Conservation (phyloP, 2,113 vertebrate species). For the Pelodiscus sinensis region DNA sequence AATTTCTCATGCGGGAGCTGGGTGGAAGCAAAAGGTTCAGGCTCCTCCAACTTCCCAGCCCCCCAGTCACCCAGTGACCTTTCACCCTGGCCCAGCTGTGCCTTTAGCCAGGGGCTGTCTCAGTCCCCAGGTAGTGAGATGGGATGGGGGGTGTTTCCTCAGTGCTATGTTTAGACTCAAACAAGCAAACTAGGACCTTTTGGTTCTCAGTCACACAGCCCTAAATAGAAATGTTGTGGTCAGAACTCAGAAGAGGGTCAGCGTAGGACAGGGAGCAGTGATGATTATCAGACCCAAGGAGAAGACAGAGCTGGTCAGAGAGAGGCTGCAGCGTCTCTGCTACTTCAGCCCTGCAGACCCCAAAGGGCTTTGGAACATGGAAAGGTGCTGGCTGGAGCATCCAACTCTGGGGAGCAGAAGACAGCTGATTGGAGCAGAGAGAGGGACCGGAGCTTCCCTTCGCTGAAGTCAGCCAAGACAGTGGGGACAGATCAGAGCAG, state of each 20-base stretch:
- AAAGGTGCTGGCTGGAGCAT: too few relatives aligned
- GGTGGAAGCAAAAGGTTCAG: too few relatives aligned
- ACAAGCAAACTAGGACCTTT: rapidly evolving
- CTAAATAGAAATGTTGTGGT: not conserved
- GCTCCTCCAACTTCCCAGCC: too few relatives aligned
- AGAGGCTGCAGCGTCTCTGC: not conserved
- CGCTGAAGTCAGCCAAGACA: not conserved
- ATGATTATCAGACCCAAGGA: not conserved
- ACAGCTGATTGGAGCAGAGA: not conserved
- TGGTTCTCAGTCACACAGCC: not conserved
- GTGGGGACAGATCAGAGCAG: not conserved
- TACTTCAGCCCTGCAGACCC: not conserved
- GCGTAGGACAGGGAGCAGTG: not conserved
- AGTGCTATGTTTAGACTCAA: not conserved
- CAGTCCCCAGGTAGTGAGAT: too few relatives aligned
- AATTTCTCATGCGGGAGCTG: too few relatives aligned
- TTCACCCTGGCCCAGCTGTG: too few relatives aligned
- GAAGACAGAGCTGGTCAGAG: not conserved
- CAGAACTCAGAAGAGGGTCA: too few relatives aligned
- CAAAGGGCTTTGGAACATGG: too few relatives aligned
- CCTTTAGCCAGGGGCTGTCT: too few relatives aligned
- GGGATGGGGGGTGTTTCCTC: not conserved
- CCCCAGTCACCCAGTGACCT: too few relatives aligned
- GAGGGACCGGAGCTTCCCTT: too few relatives aligned
- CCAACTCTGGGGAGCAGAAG: too few relatives aligned